Evolutionary conservation across 2,113 vertebrate genomes (phyloP).

Genomic region (Formicarius rufipectus): DNA sequence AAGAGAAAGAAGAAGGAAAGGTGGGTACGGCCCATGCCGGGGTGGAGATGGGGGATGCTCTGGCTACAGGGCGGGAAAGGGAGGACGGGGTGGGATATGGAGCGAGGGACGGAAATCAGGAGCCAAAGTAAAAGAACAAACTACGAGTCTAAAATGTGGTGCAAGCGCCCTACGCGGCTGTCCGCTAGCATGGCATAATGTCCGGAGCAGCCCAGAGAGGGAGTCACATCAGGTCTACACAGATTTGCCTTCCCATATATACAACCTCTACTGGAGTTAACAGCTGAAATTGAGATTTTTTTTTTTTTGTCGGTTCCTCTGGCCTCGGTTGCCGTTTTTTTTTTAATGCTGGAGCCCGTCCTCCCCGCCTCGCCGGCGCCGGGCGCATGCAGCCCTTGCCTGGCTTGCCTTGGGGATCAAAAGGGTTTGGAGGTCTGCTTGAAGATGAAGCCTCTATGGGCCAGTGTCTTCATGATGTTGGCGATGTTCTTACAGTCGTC

Average conservation of each 20-base stretch:
- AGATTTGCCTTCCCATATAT: constrained; percentile 75
- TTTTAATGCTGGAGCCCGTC: constrained; percentile 68
- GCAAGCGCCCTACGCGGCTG: constrained; percentile 70
- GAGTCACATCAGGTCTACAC: constrained; percentile 75
- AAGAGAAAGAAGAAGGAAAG: constrained; percentile 61
- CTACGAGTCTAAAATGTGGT: constrained; percentile 73
- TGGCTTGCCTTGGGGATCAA: constrained; percentile 76
- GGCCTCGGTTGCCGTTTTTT: constrained; percentile 63
- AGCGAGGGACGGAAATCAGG: constrained; percentile 57
- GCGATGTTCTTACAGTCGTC: constrained; percentile 86
- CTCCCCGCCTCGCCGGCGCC: constrained; percentile 67
- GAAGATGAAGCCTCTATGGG: constrained; percentile 85
- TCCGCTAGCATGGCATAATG: constrained; percentile 72
- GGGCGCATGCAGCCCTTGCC: constrained; percentile 74
- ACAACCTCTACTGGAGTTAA: constrained; percentile 74
- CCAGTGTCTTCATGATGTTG: constrained; percentile 87
- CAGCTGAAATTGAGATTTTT: constrained; percentile 70
- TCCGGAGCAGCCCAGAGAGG: constrained; percentile 73
- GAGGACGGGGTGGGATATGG: constrained; percentile 32
- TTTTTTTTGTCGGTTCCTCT: constrained; percentile 65
- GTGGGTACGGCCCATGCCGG: constrained; percentile 51
- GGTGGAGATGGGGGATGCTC: constrained; percentile 40
- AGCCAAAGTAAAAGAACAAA: constrained; percentile 68
- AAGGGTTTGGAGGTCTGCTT: constrained; percentile 85
- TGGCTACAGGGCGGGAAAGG: constrained; percentile 59